phyloP scores from a whole-genome alignment of 64 coral and sea anemone species.

The Anthopleura sola region DNA sequence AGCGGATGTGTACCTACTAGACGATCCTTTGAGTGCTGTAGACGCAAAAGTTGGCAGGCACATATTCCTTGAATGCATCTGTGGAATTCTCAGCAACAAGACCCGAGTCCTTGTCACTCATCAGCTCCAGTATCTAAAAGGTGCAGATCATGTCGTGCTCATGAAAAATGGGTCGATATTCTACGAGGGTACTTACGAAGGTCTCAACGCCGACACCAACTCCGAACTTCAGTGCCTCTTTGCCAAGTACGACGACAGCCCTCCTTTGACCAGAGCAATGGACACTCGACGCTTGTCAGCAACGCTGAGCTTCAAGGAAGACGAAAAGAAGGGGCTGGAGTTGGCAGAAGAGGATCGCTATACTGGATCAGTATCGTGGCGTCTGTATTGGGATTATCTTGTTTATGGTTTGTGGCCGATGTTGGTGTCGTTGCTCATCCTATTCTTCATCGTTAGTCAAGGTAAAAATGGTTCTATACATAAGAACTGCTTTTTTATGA shows the following conservation, averaged over 20 bases:
- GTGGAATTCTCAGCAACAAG: constrained; percentile 22
- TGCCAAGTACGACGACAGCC: constrained; percentile 17
- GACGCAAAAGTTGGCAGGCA: constrained; percentile 50
- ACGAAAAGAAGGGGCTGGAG: neutral
- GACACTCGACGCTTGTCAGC: neutral
- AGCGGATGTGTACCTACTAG: constrained; percentile 39
- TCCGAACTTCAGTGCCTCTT: neutral
- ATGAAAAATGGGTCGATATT: constrained; percentile 23
- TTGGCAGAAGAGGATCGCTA: constrained; percentile 25
- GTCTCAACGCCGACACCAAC: neutral
- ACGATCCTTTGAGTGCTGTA: constrained; percentile 56
- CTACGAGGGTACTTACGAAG: constrained; percentile 27
- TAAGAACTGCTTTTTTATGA: neutral
- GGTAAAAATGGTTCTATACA: constrained; percentile 4
- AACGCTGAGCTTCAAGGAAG: neutral
- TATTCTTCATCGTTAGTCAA: constrained; percentile 38
- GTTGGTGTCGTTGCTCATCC: neutral
- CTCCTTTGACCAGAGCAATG: constrained; percentile 8
- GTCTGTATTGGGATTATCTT: constrained; percentile 48
- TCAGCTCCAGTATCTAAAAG: constrained; percentile 28
- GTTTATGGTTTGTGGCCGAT: constrained; percentile 17
- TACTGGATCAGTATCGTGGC: constrained; percentile 16
- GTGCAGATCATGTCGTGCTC: constrained; percentile 39
- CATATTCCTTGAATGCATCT: constrained; percentile 44
- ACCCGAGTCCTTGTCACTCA: constrained; percentile 26